Evolutionary conservation across 2,888 invertebrate species (phyloP).

Genomic region (Plagodis pulveraria): DNA sequence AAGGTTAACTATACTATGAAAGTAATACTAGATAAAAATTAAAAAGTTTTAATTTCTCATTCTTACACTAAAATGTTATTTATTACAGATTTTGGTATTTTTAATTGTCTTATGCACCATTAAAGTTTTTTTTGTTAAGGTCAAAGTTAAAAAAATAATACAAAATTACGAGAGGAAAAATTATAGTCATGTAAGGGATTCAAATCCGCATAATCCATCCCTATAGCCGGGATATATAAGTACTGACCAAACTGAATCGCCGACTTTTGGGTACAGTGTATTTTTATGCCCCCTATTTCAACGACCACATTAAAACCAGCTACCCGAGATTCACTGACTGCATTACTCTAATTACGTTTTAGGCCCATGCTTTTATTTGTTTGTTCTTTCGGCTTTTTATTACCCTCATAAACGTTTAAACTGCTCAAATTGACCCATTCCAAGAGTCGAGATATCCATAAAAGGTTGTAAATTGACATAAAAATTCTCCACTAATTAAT

Average conservation of each 20-base stretch:
- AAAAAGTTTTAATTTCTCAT: too few relatives aligned
- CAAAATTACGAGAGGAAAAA: too few relatives aligned
- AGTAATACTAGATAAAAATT: too few relatives aligned
- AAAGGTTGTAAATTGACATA: slow-evolving; percentile 54
- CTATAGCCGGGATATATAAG: too few relatives aligned
- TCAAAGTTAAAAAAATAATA: too few relatives aligned
- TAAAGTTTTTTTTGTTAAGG: too few relatives aligned
- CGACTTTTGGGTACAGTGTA: background rate
- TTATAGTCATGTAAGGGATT: too few relatives aligned
- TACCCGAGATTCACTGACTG: slow-evolving; percentile 56
- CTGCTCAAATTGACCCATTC: slow-evolving; percentile 53
- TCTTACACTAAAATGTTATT: too few relatives aligned
- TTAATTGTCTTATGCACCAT: too few relatives aligned
- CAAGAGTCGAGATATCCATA: slow-evolving; percentile 42
- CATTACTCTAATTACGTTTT: slow-evolving; percentile 73
- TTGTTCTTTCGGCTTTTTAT: slow-evolving; percentile 50
- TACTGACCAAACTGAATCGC: slow-evolving; percentile 3
- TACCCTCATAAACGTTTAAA: slow-evolving; percentile 52
- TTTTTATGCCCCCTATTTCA: slow-evolving; percentile 17
- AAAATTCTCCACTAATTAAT: slow-evolving; percentile 57
- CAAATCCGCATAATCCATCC: too few relatives aligned
- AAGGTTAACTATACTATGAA: too few relatives aligned
- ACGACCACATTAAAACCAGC: slow-evolving; percentile 27
- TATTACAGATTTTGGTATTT: too few relatives aligned
- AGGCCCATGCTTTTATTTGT: slow-evolving; percentile 58